Evolutionary conservation across 2,888 invertebrate species (phyloP), one percentile per base, ranked within the genome.

Genomic region (Galerucella calmariensis): DNA sequence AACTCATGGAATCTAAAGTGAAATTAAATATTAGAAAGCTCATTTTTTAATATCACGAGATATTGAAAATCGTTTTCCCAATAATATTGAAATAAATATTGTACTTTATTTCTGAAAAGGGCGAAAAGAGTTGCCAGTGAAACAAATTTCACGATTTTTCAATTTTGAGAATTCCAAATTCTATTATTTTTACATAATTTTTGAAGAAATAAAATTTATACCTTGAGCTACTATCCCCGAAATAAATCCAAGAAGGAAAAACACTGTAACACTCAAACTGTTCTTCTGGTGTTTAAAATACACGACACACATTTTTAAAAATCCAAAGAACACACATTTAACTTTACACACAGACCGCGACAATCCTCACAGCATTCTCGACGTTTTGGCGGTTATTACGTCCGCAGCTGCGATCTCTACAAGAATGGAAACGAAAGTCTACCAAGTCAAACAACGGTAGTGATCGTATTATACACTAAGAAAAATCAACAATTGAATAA

Each of bases 191-290:
- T 41, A 41, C 6, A 35, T 35, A 5, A 41, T 41, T 41, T 41
- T 41, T 41, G 35, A 9, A 41, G 9, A 41, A 41, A 41, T 41
- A 41, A 41, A 41, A 41, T 1, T 46, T 53, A 66, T 69, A 76
- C 75, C 75, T 76, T 76, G 72, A 41, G 66, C 70, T n/a, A 5
- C 11, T 16, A 35, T 67, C 62, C 16, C 62, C 14, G 62, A 51
- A 58, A 71, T 72, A 70, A 75, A 69, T 75, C 69, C 76, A 16
- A 74, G 51, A 58, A 74, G 73, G 58, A 72, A 20, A 4, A 74
- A 10, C 68, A 74, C 63, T 53, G 67, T 48, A 24, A 69, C 65
- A 73, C 73, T 65, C 24, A 65, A 73, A 63, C 69, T 56, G 68
- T 65, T 63, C 68, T 46, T 69, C 56, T 58, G 69, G 58, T 56